Percentiles rank a stretch among this genome's conserved stretches.
Evolutionary conservation across 2,888 invertebrate genomes (phyloP).

Genomic region (Drosophila fungiperda): DNA sequence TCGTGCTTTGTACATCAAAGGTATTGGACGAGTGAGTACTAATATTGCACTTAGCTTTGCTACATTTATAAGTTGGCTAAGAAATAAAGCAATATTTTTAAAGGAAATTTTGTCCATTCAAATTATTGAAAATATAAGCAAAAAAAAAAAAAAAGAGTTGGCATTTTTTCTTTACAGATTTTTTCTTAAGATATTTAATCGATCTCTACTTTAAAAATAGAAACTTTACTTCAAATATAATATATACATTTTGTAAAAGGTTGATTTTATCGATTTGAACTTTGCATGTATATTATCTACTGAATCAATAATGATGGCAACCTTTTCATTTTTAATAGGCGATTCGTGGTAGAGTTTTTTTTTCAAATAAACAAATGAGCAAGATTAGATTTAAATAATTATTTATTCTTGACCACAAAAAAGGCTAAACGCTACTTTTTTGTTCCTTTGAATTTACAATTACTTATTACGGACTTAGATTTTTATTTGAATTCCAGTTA

Average conservation of each 20-base stretch:
- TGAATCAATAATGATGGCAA: not conserved
- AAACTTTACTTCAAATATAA: not conserved
- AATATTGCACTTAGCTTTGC: slow-evolving; percentile 5
- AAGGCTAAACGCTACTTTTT: not conserved
- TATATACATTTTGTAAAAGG: not conserved
- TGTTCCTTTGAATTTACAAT: not conserved
- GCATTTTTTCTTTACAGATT: not conserved
- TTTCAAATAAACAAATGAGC: not conserved
- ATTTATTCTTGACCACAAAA: not conserved
- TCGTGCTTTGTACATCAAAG: slow-evolving; percentile 16
- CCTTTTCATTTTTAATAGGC: not conserved
- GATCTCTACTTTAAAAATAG: not conserved
- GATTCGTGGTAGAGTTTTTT: no score
- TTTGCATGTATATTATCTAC: no score
- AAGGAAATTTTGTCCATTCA: not conserved
- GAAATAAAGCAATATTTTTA: not conserved
- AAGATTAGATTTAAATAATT: not conserved
- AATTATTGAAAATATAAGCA: not conserved
- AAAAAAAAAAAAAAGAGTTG: not conserved
- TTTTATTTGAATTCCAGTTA: not conserved
- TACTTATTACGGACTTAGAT: not conserved
- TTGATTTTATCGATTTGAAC: not conserved
- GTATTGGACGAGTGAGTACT: slow-evolving; percentile 11
- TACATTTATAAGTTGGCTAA: not conserved
- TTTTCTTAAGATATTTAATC: not conserved